Conservation (phyloP, 2,888 invertebrate genomes). For the Pseudococcus longispinus region DNA sequence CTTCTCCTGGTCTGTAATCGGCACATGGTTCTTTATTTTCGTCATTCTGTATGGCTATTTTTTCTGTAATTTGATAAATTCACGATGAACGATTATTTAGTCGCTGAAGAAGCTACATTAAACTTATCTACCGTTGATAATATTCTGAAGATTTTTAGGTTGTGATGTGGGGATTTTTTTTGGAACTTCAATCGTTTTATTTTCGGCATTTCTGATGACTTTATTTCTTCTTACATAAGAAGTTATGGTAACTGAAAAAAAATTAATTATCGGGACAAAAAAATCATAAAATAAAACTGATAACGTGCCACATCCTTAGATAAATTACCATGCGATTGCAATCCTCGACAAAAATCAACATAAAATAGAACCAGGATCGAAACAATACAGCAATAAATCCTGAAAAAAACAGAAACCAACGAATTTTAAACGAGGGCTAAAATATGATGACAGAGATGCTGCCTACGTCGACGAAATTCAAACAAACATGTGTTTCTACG, state of each 20-base stretch:
- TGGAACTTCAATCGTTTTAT: neutral
- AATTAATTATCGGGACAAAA: neutral
- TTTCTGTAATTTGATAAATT: neutral
- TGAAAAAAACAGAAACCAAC: neutral
- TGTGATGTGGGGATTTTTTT: neutral
- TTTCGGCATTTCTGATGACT: neutral
- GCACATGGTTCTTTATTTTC: slow-evolving; percentile 65
- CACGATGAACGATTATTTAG: neutral
- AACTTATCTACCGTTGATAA: neutral
- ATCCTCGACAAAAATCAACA: neutral
- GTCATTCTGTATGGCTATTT: neutral
- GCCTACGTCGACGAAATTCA: neutral
- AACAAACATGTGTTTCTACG: neutral
- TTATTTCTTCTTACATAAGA: neutral
- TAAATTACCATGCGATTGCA: neutral
- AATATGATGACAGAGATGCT: neutral
- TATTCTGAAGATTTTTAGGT: neutral
- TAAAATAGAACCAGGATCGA: neutral
- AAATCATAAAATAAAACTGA: neutral
- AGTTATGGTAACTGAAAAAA: neutral
- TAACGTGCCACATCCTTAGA: neutral
- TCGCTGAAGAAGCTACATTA: neutral
- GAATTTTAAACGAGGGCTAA: neutral
- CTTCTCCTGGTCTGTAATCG: slow-evolving; percentile 72
- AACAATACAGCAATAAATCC: neutral